Evolutionary conservation across 2,797 vertebrate species (phyloP).

Genomic region (Enoplosus armatus): DNA sequence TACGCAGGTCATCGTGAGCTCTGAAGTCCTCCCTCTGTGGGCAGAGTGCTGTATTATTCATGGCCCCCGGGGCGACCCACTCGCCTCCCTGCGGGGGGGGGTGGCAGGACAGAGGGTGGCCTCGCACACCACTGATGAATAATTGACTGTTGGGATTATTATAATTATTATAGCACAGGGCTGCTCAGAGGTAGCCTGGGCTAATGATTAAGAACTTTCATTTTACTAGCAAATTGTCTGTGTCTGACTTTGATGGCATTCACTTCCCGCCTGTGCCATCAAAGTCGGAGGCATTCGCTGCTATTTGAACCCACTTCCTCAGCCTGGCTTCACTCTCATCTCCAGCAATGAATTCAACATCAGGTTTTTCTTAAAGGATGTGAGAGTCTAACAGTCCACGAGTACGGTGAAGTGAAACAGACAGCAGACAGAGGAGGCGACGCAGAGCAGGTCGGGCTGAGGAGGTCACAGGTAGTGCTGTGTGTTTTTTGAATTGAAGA

Average conservation of each 20-base stretch:
- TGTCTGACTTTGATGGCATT: neutral
- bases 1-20: neutral
- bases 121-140: conserved; percentile 31
- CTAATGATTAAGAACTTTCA: conserved; percentile 35
- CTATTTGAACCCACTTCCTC: conserved; percentile 19
- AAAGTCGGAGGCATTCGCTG: neutral
- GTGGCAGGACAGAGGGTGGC: neutral
- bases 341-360: neutral
- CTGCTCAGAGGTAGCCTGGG: neutral
- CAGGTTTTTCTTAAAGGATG: neutral
- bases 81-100: conserved; percentile 17
- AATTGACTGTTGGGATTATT: conserved; percentile 15
- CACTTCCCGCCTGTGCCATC: neutral
- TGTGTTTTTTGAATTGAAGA: no score
- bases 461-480: no score
- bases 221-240: conserved; percentile 49
- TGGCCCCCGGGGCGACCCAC: neutral
- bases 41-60: conserved; percentile 42
- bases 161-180: neutral
- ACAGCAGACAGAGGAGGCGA: neutral
- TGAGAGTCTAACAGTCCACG: no score
- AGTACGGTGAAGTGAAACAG: no score
- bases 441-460: neutral
- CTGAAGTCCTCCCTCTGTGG: conserved; percentile 13
- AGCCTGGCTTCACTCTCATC: neutral